phyloP scores from a whole-genome alignment of 2,888 invertebrate species.

The Oligia fasciuncula region DNA sequence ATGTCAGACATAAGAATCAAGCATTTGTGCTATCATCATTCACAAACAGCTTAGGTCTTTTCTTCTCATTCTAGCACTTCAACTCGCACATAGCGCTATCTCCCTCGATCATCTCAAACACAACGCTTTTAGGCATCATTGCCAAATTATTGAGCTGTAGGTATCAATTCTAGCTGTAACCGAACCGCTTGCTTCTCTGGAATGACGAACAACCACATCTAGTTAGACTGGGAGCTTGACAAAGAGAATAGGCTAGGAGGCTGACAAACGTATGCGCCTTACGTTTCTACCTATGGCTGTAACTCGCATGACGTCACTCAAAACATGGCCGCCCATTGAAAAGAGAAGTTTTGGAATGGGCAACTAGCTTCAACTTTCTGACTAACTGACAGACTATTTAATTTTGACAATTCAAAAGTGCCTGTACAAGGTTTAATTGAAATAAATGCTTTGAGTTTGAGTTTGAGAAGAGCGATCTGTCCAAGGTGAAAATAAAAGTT shows the following conservation, averaged over 20 bases:
- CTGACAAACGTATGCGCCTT: not conserved
- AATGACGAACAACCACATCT: constrained; percentile 6
- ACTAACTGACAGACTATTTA: too few relatives aligned
- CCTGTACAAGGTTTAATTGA: too few relatives aligned
- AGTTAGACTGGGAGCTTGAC: constrained; percentile 13
- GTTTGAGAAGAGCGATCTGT: not conserved
- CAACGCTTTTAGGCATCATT: constrained; percentile 7
- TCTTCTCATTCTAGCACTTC: constrained; percentile 9
- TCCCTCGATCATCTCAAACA: constrained; percentile 21
- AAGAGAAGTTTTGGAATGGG: too few relatives aligned
- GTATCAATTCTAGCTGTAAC: constrained; percentile 16
- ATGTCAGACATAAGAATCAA: not conserved
- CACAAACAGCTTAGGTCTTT: not conserved
- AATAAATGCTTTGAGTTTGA: too few relatives aligned
- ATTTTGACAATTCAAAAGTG: too few relatives aligned
- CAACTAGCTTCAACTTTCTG: too few relatives aligned
- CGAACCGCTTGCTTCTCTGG: constrained; percentile 4
- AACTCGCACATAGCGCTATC: not conserved
- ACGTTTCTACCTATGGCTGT: not conserved
- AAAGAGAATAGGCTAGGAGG: constrained; percentile 34
- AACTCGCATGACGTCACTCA: not conserved
- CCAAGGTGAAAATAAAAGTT: not conserved
- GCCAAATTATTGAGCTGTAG: constrained; percentile 12
- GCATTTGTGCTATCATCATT: fast-evolving
- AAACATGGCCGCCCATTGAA: not conserved